phyloP scores from a whole-genome alignment of 1,140 invertebrate genomes.

The Popillia japonica region DNA sequence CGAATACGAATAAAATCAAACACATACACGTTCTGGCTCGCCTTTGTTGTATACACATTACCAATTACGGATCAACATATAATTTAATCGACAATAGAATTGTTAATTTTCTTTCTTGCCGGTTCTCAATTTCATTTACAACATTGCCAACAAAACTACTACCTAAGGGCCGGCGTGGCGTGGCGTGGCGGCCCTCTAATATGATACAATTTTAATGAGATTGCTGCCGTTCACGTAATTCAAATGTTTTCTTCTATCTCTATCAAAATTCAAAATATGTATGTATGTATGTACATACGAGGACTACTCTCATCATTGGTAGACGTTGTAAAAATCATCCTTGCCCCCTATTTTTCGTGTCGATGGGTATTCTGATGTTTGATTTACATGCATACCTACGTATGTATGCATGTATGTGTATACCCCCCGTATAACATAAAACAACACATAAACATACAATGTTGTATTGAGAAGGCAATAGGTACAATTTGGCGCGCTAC shows the following conservation, averaged over 20 bases:
- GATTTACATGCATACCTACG: no score
- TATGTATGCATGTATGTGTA: no score
- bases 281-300: no score
- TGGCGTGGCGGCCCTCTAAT: no score
- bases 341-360: no score
- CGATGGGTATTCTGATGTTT: no score
- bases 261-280: not conserved
- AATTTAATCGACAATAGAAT: slow-evolving; percentile 11
- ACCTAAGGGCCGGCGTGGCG: not conserved
- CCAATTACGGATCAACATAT: not conserved
- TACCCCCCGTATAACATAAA: not conserved
- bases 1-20: no score
- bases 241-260: not conserved
- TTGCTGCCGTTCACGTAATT: not conserved
- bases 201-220: slow-evolving; percentile 6
- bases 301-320: no score
- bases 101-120: not conserved
- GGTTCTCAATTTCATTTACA: slow-evolving; percentile 6
- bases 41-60: slow-evolving; percentile 6
- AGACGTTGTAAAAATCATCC: no score
- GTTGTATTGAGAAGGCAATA: not conserved
- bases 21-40: not conserved
- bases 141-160: not conserved
- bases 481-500: no score
- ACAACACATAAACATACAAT: not conserved